Conservation (phyloP, 2,797 vertebrate species). For the Epinephelus coioides region DNA sequence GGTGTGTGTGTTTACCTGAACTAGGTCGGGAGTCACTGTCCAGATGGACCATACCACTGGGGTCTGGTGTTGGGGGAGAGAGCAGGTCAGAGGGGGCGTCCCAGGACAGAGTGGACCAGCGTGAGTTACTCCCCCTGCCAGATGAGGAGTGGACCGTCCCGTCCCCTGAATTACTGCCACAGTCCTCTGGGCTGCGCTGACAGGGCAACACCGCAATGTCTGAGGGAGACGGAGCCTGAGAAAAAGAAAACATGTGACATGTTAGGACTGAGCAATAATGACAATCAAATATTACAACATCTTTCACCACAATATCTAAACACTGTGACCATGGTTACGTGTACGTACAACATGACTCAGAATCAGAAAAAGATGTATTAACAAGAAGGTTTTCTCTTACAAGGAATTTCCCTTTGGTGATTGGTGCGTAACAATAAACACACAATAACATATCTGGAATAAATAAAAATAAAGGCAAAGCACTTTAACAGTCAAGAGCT, state of each 20-base stretch:
- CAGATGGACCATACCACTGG: conserved; percentile 64
- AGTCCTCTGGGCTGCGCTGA: conserved; percentile 73
- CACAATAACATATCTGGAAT: too few species aligned
- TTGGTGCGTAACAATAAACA: too few species aligned
- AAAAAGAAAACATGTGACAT: conserved; percentile 10
- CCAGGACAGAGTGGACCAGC: conserved; percentile 89
- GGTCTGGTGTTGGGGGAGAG: conserved; percentile 84
- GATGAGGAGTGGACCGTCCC: conserved; percentile 55
- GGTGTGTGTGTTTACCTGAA: conserved; percentile 84
- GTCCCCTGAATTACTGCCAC: conserved; percentile 61
- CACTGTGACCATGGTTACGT: background rate
- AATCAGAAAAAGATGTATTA: too few species aligned
- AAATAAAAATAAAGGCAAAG: too few species aligned
- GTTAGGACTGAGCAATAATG: background rate
- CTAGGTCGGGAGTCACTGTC: conserved; percentile 91
- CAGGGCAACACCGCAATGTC: conserved; percentile 63
- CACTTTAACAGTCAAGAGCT: too few species aligned
- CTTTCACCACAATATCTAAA: background rate
- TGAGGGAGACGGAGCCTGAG: conserved; percentile 77
- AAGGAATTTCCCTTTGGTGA: too few species aligned
- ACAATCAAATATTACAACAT: background rate
- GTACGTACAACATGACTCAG: too few species aligned
- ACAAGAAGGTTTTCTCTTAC: too few species aligned
- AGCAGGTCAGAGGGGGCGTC: conserved; percentile 86
- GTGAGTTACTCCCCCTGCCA: conserved; percentile 74